Evolutionary conservation across 2,888 invertebrate genomes (phyloP).

Genomic region (Pogonocherus hispidulus): DNA sequence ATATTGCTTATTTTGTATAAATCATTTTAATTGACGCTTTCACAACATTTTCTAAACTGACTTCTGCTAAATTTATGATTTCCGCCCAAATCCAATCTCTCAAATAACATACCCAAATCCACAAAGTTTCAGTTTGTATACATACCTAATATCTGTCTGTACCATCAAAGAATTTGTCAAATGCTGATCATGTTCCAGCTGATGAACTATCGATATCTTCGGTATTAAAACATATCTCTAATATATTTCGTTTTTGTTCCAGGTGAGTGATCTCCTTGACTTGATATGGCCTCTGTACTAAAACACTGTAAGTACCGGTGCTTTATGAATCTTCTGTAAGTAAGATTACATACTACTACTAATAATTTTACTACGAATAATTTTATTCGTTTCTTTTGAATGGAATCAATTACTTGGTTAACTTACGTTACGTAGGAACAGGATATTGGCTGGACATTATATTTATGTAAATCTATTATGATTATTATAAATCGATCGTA

Average conservation of each 20-base stretch:
- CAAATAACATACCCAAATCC: too few relatives aligned
- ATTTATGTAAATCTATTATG: slow-evolving; percentile 17
- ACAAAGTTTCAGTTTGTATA: too few relatives aligned
- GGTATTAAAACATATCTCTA: too few relatives aligned
- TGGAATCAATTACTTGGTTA: too few relatives aligned
- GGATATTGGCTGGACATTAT: neutral
- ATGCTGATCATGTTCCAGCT: too few relatives aligned
- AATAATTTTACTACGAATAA: too few relatives aligned
- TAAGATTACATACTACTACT: too few relatives aligned
- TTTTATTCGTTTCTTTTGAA: too few relatives aligned
- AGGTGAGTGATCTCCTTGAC: slow-evolving; percentile 23
- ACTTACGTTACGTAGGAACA: neutral
- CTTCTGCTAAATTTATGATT: neutral
- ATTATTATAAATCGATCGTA: slow-evolving; percentile 18
- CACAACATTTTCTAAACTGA: neutral
- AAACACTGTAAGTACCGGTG: slow-evolving; percentile 17
- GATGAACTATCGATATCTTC: too few relatives aligned
- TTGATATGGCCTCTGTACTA: slow-evolving; percentile 19
- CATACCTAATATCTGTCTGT: too few relatives aligned
- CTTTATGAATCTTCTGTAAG: neutral
- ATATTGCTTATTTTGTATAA: neutral
- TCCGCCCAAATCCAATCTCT: too few relatives aligned
- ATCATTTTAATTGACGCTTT: neutral
- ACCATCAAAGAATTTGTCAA: too few relatives aligned
- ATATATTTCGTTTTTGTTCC: slow-evolving; percentile 22